Conservation (phyloP, 2,113 vertebrate genomes). For the Poicephalus meyeri region DNA sequence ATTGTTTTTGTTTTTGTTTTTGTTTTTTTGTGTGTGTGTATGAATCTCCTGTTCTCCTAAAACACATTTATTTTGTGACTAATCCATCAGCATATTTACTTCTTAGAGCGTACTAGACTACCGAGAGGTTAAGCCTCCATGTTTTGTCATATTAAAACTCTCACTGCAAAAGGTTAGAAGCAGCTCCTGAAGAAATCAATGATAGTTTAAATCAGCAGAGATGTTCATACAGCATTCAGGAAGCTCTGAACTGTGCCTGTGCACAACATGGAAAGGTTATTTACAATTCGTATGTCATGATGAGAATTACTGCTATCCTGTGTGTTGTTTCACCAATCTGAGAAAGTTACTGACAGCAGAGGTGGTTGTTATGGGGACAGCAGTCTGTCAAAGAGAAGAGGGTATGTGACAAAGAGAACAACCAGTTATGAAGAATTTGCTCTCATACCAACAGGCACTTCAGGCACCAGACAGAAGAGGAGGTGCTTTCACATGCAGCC, state of each 20-base stretch:
- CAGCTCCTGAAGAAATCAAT: background rate
- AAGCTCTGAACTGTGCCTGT: background rate
- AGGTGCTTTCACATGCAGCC: background rate
- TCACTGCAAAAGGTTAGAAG: background rate
- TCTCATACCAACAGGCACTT: background rate
- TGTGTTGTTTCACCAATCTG: background rate
- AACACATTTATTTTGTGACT: background rate
- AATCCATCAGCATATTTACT: background rate
- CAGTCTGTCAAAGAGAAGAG: background rate
- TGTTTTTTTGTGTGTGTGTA: background rate
- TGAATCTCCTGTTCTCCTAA: background rate
- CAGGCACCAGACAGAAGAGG: background rate
- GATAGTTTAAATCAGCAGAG: background rate
- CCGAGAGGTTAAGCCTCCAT: background rate
- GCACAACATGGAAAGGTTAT: background rate
- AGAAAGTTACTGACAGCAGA: background rate
- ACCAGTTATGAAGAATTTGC: background rate
- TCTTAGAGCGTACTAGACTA: background rate
- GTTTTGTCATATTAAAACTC: background rate
- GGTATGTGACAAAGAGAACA: background rate
- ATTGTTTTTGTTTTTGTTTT: no score
- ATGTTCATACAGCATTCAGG: background rate
- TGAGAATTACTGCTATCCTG: background rate
- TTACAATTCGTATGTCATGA: background rate
- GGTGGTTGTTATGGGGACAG: background rate